Evolutionary conservation across 2,797 vertebrate genomes (phyloP), one percentile per base, ranked within the genome.

Genomic region (Hydrophis major): DNA sequence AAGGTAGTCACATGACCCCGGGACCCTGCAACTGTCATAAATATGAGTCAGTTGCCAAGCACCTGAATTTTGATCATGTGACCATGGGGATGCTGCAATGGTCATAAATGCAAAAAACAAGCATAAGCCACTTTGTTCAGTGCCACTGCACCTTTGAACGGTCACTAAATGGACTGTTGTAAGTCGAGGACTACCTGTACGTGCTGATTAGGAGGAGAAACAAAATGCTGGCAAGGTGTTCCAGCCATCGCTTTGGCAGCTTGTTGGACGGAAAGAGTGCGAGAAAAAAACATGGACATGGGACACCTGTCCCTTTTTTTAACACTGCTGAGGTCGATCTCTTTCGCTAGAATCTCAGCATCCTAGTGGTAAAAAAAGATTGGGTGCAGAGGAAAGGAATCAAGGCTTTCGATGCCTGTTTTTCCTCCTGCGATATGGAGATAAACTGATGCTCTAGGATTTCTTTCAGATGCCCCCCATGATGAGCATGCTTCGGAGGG

Each of bases 401-500:
- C 37, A 42, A 11, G 37, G 69, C 61, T 60, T 86, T 94, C 57
- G 55, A 89, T 14, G 60, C 37, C 91, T 86, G 0, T 22, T 93
- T 92, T 87, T 0, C 90, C 87, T 93, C 13, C 63, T 16, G 87
- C 1, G 47, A 4, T 86, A 28, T 69, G 87, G 92, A 92, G 92
- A 66, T 0, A 32, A 92, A 94, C 93, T 32, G 0, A 7, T 93
- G 90, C 25, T 89, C 86, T 66, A 90, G 89, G n/a, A 78, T 94
- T 1, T 42, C 53, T 83, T 89, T 95, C 91, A 53, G 66, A 91
- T 92, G 3, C 0, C 92, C 0, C 28, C 2, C 59, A 0, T 27
- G 22, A 37, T 42, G 14, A 92, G 83, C 66, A 96, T 90, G 55
- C 93, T 88, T 92, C 69, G 37, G 47, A 5, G 69, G 90, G 93